phyloP scores from a whole-genome alignment of 2,797 vertebrate species.

The Pteropus rufus region DNA sequence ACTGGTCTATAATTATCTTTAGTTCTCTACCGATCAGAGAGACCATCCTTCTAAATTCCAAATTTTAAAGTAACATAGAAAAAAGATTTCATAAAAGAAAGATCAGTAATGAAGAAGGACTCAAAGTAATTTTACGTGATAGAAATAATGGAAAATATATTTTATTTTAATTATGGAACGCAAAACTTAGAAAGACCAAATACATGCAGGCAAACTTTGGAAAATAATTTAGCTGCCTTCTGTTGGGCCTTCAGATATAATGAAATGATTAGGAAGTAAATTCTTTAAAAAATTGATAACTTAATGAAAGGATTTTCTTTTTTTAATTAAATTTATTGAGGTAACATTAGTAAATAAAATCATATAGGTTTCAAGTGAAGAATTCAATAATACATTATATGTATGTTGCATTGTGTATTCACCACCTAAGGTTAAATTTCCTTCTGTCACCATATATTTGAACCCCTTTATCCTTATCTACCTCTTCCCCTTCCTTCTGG shows the following conservation, averaged over 20 bases:
- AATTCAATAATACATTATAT: no score
- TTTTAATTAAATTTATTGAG: no score
- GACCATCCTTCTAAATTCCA: not conserved
- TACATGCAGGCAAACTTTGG: not conserved
- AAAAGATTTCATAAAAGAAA: not conserved
- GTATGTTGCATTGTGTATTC: no score
- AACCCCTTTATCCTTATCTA: no score
- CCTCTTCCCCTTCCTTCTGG: no score
- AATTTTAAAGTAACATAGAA: not conserved
- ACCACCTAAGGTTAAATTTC: no score
- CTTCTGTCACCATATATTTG: no score
- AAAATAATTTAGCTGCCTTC: not conserved
- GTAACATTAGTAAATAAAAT: no score
- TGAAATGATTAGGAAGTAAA: not conserved
- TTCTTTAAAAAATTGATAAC: not conserved
- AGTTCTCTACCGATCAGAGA: not conserved
- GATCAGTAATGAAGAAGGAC: not conserved
- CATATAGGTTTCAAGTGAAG: no score
- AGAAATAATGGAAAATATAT: not conserved
- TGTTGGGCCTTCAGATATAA: not conserved
- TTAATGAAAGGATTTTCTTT: not conserved
- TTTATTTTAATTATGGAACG: not conserved
- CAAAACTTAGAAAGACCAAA: not conserved
- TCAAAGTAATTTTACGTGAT: not conserved
- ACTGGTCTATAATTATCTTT: not conserved